Base-by-base conservation (phyloP, 2,113 vertebrate genomes). In the Etia nguti region DNA sequence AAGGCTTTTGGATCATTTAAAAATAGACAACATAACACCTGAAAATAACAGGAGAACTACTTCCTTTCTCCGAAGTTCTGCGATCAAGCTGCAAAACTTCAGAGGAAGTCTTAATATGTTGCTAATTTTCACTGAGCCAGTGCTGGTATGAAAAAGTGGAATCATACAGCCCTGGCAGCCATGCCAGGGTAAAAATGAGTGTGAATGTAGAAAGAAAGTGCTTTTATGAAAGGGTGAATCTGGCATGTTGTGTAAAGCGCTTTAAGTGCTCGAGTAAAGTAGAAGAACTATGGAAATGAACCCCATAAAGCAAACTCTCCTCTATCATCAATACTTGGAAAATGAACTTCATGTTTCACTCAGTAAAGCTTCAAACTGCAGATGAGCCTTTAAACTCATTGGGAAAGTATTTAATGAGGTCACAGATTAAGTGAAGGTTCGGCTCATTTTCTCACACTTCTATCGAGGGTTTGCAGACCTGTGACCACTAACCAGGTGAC, bases 141-240 rank as follows among this genome's bases (percentile, higher is more conserved):
- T 0, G 15, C 12, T 10, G 26, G 26, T 31, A 59, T 59, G 0
- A 60, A 1, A 10, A 60, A 4, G 57, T 1, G 1, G 57, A 34
- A 16, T 62, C 29, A 0, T 20, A 1, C 29, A 20, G 57, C 29
- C 20, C 2, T 34, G 16, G 59, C 59, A 34, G 16, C 59, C 29
- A 60, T 60, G 57, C 36, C 16, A 11, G 1, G 59, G 31, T n/a
- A 20, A 36, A 0, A 31, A 59, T 4, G 26, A 18, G 26, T 59
- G 26, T 59, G 26, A 4, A 31, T 4, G 5, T 7, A 31, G 57
- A 60, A 29, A 60, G 56, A 26, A 34, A 60, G 57, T 34, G 57
- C 3, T 31, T 60, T 34, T 20, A 12, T 24, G 54, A 55, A 34
- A 60, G 9, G 8, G 57, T 34, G 57, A 60, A 34, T 60, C 57